phyloP scores from a whole-genome alignment of 2,797 vertebrate genomes.

The Crocidura indochinensis region DNA sequence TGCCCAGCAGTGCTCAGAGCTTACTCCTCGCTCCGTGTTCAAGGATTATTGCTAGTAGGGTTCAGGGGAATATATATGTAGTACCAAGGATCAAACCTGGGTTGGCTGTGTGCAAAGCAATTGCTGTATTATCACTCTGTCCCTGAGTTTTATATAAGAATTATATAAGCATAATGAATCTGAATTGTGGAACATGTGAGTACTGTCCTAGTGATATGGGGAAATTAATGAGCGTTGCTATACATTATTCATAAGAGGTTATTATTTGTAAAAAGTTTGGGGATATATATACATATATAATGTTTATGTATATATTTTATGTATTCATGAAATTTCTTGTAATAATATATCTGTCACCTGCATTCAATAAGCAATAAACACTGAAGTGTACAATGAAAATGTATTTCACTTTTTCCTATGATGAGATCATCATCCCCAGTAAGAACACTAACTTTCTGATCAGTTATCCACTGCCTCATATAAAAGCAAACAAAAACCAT shows the following conservation, averaged over 20 bases:
- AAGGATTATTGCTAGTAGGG: too few species aligned
- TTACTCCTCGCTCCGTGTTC: too few species aligned
- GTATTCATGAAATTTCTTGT: constrained; percentile 21
- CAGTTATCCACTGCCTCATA: constrained; percentile 29
- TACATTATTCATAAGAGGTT: background rate
- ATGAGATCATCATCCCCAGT: constrained; percentile 34
- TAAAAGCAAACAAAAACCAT: background rate
- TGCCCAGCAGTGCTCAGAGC: too few species aligned
- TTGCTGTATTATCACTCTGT: too few species aligned
- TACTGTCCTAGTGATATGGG: background rate
- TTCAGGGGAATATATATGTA: too few species aligned
- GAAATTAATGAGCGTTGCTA: background rate
- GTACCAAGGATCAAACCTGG: too few species aligned
- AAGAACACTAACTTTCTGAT: constrained; percentile 3
- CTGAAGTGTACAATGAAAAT: constrained; percentile 53
- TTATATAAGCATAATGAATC: background rate
- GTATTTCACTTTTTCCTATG: background rate
- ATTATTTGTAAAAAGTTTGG: background rate
- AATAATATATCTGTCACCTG: constrained; percentile 9
- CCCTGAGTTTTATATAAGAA: background rate
- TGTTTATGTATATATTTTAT: background rate
- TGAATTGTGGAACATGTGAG: constrained; percentile 30
- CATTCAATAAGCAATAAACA: constrained; percentile 33
- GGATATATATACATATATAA: background rate
- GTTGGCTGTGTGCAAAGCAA: too few species aligned